phyloP scores from a whole-genome alignment of 2,888 invertebrate species.

The Stenchaetothrips biformis region DNA sequence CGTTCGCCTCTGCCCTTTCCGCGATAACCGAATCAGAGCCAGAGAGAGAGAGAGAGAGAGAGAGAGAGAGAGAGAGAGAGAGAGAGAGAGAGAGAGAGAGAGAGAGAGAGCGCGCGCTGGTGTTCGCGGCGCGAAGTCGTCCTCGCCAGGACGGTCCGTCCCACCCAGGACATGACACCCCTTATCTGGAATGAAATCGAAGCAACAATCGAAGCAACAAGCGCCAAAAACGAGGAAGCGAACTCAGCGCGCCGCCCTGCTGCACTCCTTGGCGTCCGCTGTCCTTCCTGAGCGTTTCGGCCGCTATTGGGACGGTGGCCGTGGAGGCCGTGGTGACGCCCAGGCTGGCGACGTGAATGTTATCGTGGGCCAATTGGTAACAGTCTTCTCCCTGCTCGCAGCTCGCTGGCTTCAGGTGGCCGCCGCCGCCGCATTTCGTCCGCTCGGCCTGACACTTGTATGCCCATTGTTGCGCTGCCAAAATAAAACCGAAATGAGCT shows the following conservation, averaged over 20 bases:
- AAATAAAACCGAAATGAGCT: background rate
- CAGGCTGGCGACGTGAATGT: background rate
- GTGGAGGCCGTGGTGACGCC: background rate
- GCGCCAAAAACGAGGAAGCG: too few relatives aligned
- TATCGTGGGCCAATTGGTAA: background rate
- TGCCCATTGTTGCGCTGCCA: background rate
- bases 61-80: background rate
- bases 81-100: background rate
- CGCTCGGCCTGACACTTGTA: conserved; percentile 2
- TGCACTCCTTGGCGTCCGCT: too few relatives aligned
- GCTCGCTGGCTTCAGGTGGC: background rate
- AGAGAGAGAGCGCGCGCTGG: too few relatives aligned
- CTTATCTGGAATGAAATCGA: too few relatives aligned
- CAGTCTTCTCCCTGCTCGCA: background rate
- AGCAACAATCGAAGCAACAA: too few relatives aligned
- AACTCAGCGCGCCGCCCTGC: too few relatives aligned
- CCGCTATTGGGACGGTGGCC: background rate
- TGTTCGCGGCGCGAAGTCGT: too few relatives aligned
- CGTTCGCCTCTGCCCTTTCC: background rate
- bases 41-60: too few relatives aligned
- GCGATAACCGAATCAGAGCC: conserved; percentile 22
- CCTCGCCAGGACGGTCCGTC: too few relatives aligned
- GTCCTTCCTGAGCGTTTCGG: too few relatives aligned
- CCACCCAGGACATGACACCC: too few relatives aligned
- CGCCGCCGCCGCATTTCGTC: background rate